Evolutionary conservation across 2,888 invertebrate species (phyloP).

Genomic region (Timema podura): DNA sequence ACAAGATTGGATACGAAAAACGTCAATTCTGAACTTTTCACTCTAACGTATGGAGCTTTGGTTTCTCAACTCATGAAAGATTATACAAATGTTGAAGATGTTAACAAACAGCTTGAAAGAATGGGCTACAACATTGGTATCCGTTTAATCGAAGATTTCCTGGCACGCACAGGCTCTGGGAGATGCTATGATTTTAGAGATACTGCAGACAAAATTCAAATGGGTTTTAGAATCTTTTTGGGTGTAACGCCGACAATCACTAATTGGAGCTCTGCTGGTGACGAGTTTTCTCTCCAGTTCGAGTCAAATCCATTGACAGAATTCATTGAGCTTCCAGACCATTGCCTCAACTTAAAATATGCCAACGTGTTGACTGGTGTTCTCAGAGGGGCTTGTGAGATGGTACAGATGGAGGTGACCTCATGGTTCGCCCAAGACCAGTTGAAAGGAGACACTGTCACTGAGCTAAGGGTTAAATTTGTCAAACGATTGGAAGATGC

Average conservation of each 20-base stretch:
- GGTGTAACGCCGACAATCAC: conserved; percentile 90
- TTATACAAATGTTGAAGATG: conserved; percentile 94
- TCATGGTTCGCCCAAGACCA: conserved; percentile 95
- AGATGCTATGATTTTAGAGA: conserved; percentile 94
- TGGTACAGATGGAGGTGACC: conserved; percentile 94
- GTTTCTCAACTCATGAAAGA: conserved; percentile 97
- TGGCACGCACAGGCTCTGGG: conserved; percentile 84
- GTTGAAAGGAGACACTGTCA: conserved; percentile 87
- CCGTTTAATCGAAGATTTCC: conserved; percentile 93
- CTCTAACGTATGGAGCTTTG: conserved; percentile 95
- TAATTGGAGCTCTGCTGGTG: conserved; percentile 90
- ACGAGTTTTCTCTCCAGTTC: conserved; percentile 94
- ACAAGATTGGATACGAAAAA: conserved; percentile 70
- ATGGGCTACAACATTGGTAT: conserved; percentile 99
- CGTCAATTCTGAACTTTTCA: conserved; percentile 93
- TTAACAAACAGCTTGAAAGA: conserved; percentile 92
- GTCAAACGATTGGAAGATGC: conserved; percentile 94
- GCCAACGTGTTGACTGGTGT: conserved; percentile 90
- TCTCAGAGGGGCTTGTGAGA: conserved; percentile 92
- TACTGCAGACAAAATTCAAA: conserved; percentile 86
- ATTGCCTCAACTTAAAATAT: conserved; percentile 78
- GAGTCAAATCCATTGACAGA: conserved; percentile 95
- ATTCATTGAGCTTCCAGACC: conserved; percentile 92
- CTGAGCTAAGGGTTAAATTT: conserved; percentile 93
- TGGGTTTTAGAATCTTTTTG: conserved; percentile 74